Evolutionary conservation across 1,140 invertebrate genomes (phyloP).

Genomic region (Drosophila funebris): DNA sequence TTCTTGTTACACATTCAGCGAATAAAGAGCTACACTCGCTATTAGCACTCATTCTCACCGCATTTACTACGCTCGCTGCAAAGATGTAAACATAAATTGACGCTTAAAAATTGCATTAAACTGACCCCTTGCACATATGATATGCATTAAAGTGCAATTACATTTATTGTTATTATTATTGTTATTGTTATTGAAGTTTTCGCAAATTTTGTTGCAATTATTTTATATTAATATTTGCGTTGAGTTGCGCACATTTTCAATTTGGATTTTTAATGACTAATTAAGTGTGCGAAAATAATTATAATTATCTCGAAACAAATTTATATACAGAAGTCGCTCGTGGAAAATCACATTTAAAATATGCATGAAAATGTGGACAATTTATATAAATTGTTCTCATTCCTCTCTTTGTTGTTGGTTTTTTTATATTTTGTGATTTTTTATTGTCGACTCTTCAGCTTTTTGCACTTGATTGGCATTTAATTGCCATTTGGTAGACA

Average conservation of each 20-base stretch:
- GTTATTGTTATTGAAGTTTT: constrained; percentile 31
- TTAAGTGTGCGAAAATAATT: constrained; percentile 81
- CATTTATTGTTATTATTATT: constrained; percentile 73
- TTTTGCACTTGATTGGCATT: constrained; percentile 75
- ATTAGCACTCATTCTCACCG: no score
- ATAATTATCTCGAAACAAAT: constrained; percentile 68
- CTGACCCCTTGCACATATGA: constrained; percentile 55
- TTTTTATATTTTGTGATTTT: constrained; percentile 33
- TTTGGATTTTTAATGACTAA: constrained; percentile 79
- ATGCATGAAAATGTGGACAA: constrained; percentile 40
- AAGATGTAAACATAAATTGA: not conserved
- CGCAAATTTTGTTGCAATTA: constrained; percentile 46
- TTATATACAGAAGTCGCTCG: constrained; percentile 56
- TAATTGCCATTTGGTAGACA: constrained; percentile 62
- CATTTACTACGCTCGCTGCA: no score
- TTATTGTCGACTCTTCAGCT: constrained; percentile 56
- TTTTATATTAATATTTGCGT: constrained; percentile 68
- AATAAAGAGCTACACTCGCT: no score
- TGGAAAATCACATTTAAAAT: constrained; percentile 48
- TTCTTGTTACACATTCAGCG: no score
- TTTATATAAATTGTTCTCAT: constrained; percentile 36
- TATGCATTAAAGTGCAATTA: constrained; percentile 69
- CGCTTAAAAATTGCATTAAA: constrained; percentile 11
- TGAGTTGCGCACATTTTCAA: constrained; percentile 60
- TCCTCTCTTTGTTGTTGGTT: not conserved